Evolutionary conservation across 2,797 vertebrate species (phyloP).

Genomic region (Hemibagrus guttatus): DNA sequence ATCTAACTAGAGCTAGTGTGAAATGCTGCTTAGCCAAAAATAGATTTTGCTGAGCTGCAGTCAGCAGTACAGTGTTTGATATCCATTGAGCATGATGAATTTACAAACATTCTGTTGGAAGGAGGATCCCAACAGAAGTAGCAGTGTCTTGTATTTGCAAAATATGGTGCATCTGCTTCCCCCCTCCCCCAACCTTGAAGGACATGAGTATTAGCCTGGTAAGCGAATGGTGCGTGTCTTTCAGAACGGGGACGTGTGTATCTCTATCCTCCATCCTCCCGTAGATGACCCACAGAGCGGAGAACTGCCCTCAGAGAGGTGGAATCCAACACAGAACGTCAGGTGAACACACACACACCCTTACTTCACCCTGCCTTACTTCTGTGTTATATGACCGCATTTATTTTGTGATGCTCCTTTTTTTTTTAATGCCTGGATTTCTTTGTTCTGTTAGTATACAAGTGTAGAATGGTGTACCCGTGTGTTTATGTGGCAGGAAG

Average conservation of each 20-base stretch:
- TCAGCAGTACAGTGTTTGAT: neutral
- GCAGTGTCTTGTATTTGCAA: neutral
- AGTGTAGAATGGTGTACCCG: neutral
- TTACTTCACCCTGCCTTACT: too few relatives aligned
- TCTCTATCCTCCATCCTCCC: slow-evolving; percentile 95
- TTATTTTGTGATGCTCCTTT: neutral
- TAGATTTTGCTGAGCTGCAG: neutral
- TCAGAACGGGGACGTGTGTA: slow-evolving; percentile 96
- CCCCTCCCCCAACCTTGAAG: neutral
- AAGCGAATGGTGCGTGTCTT: neutral
- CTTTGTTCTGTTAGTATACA: neutral
- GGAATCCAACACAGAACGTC: slow-evolving; percentile 99
- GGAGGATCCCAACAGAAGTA: too few relatives aligned
- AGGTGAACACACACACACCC: slow-evolving; percentile 70
- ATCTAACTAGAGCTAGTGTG: neutral
- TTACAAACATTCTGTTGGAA: neutral
- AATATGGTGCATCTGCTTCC: neutral
- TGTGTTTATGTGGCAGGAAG: slow-evolving; percentile 9
- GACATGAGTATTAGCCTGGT: neutral
- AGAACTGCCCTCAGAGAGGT: slow-evolving; percentile 94
- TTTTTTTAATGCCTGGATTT: neutral
- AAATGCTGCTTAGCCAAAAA: neutral
- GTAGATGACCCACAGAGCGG: slow-evolving; percentile 97
- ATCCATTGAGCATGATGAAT: too few relatives aligned
- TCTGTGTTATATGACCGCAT: too few relatives aligned